phyloP scores from a whole-genome alignment of 2,113 vertebrate species.

The Galemys pyrenaicus region DNA sequence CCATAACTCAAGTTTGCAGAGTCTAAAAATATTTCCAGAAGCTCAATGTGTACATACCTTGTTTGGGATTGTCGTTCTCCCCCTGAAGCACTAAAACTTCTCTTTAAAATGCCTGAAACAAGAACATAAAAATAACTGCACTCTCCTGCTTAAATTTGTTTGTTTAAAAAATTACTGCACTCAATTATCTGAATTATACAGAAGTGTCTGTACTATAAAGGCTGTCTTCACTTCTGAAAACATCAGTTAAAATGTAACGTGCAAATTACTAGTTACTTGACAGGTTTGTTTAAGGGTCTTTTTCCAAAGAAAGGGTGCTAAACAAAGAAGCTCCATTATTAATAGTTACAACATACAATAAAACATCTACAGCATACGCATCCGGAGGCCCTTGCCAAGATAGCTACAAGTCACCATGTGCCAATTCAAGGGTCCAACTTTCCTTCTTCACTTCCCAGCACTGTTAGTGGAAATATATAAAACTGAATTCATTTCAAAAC shows the following conservation, averaged over 20 bases:
- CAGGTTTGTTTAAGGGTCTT: background rate
- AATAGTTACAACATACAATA: background rate
- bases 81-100: slow-evolving; percentile 81
- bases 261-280: slow-evolving; percentile 25
- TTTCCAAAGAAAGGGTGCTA: slow-evolving; percentile 14
- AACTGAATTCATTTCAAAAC: background rate
- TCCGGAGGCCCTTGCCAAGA: background rate
- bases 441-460: background rate
- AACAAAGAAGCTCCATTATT: slow-evolving; percentile 25
- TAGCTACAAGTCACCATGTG: background rate
- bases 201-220: background rate
- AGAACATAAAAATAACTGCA: slow-evolving; percentile 55
- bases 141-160: background rate
- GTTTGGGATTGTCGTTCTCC: slow-evolving; percentile 80
- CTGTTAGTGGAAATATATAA: background rate
- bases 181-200: background rate
- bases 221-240: slow-evolving; percentile 3
- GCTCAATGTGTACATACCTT: slow-evolving; percentile 79
- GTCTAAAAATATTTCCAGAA: slow-evolving; percentile 40
- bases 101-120: slow-evolving; percentile 83
- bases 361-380: background rate
- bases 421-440: background rate
- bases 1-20: background rate
- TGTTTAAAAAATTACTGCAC: background rate
- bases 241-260: slow-evolving; percentile 11